phyloP scores from a whole-genome alignment of 2,888 invertebrate species.

The Sabellastarte sp. region DNA sequence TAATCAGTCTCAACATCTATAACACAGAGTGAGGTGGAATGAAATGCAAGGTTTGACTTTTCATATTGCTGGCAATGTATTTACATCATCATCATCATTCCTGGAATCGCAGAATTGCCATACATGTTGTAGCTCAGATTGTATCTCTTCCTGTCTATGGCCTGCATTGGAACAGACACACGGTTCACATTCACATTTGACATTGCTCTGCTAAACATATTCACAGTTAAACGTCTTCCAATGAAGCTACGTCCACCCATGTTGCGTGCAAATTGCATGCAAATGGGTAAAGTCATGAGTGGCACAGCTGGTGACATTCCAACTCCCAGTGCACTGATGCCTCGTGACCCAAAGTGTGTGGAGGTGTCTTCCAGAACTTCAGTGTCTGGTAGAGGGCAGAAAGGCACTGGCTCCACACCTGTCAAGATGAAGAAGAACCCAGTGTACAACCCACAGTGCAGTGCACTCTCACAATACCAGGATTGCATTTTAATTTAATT shows the following conservation, averaged over 20 bases:
- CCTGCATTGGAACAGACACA: conserved; percentile 11
- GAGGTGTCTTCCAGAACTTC: not conserved
- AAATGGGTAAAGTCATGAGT: conserved; percentile 27
- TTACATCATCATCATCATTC: no score
- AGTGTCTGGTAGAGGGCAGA: conserved; percentile 12
- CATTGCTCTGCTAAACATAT: conserved; percentile 12
- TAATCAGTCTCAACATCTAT: no score
- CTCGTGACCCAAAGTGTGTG: not conserved
- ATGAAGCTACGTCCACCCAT: conserved; percentile 14
- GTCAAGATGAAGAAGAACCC: not conserved
- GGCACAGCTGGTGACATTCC: conserved; percentile 27
- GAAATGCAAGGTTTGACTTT: no score
- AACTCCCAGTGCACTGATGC: not conserved
- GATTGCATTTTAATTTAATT: no score
- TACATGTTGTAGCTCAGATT: not conserved
- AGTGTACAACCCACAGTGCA: no score
- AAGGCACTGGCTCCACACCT: conserved; percentile 29
- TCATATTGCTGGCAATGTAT: no score
- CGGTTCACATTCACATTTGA: conserved; percentile 12
- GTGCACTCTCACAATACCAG: no score
- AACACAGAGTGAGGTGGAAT: no score
- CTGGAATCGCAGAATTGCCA: not conserved
- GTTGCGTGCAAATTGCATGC: conserved; percentile 26
- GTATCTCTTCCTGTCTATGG: not conserved
- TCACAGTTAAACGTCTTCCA: conserved; percentile 11